Evolutionary conservation across 2,888 invertebrate genomes (phyloP), one percentile per base, ranked within the genome.

Genomic region (Sinelater perroti): DNA sequence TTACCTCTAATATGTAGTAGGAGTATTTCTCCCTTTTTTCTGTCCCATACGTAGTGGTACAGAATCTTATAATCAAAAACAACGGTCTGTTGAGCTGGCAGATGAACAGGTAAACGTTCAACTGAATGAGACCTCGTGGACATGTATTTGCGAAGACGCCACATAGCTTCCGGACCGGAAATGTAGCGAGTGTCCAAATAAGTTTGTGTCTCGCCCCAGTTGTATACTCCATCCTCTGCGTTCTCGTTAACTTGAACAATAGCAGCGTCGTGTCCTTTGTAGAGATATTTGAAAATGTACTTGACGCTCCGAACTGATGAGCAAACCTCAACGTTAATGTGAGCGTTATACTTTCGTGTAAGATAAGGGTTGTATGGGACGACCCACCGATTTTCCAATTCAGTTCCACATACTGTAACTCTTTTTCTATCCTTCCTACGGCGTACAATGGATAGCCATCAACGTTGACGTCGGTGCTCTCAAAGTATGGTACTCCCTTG

Each of bases 161-260:
- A 78, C n/a, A 63, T 58, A 2, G 73, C 75, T 64, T 78, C 75
- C 49, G 65, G 70, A n/a, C 67, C 64, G 44, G 69, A 68, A 3
- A 76, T 68, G 63, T 74, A 76, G 33, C 74, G 62, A 0, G 70
- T 62, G 58, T 75, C 69, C 1, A 73, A 10, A n/a, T n/a, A n/a
- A n/a, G n/a, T n/a, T n/a, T n/a, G n/a, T n/a, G n/a, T n/a, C n/a
- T n/a, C n/a, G n/a, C n/a, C n/a, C n/a, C n/a, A n/a, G n/a, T n/a
- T n/a, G 57, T 10, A 47, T 3, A 14, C 1, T 2, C 1, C 10
- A 14, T 18, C 21, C 13, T 20, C 18, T 13, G 10, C 14, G 13
- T 14, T 16, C 13, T 42, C 18, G 17, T 7, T 26, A 3, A 36
- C 3, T 26, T 36, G 7, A 10, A 36, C 1, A 24, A 17, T 24